These are phyloP conservation scores for Conistra vaccinii DNA, from an alignment of 2,888 invertebrate genomes.

Conservation along the genomic window DNA sequence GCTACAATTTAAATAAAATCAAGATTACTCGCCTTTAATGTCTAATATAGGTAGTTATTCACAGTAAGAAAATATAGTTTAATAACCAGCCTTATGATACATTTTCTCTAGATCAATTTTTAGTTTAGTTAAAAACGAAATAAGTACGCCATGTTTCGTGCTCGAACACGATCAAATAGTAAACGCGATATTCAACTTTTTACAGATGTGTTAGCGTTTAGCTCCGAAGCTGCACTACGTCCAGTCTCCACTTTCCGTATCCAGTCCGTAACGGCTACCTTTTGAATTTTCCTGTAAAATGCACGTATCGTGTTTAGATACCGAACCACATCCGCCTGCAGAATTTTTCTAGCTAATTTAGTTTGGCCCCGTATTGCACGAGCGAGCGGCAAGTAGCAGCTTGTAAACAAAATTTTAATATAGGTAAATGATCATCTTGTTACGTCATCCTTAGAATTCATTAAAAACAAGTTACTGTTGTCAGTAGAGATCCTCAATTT, in stretches of 20 bases:
- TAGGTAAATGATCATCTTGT: constrained; percentile 6
- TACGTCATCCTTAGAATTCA: constrained; percentile 33
- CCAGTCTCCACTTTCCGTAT: not conserved
- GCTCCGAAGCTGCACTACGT: not conserved
- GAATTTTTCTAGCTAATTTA: not conserved
- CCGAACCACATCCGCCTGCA: not conserved
- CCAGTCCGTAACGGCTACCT: not conserved
- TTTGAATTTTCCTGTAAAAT: not conserved
- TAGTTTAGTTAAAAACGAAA: too few species aligned
- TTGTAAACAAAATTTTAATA: constrained; percentile 5
- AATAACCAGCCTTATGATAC: too few species aligned
- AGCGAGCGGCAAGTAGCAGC: not conserved
- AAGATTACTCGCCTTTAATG: too few species aligned
- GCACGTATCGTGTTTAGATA: too few species aligned
- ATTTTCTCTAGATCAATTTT: too few species aligned
- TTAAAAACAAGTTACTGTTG: constrained; percentile 30
- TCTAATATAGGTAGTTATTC: too few species aligned
- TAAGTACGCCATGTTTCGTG: too few species aligned
- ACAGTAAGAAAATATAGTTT: too few species aligned
- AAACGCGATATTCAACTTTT: too few species aligned
- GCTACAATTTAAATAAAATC: too few species aligned
- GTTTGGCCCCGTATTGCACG: not conserved
- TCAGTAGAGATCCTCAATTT: constrained; percentile 7
- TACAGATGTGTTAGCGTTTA: too few species aligned
- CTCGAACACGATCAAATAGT: too few species aligned